Evolutionary conservation across 2,797 vertebrate genomes (phyloP).

Genomic region (Macropodus opercularis): DNA sequence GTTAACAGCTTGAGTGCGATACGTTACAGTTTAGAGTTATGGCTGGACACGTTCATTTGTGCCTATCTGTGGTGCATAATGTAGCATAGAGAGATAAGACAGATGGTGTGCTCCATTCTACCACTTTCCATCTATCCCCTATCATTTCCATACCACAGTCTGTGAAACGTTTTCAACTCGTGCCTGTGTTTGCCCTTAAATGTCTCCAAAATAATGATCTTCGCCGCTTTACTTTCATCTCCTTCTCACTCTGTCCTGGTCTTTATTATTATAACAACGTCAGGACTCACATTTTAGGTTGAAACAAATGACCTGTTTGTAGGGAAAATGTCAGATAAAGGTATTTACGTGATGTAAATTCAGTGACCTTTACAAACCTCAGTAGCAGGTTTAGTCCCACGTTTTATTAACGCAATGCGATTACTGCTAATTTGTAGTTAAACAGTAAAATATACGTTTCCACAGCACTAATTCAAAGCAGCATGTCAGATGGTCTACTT

Average conservation of each 20-base stretch:
- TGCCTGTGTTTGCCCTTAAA: constrained; percentile 41
- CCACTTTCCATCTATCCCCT: constrained; percentile 34
- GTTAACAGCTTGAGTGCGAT: constrained; percentile 44
- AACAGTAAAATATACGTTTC: background rate
- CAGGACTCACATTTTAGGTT: constrained; percentile 2
- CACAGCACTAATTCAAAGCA: background rate
- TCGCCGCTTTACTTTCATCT: constrained; percentile 21
- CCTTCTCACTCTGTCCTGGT: constrained; percentile 25
- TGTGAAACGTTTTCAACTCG: constrained; percentile 25
- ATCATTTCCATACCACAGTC: constrained; percentile 33
- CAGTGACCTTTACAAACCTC: background rate
- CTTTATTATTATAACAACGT: constrained; percentile 36
- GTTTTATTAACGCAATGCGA: too few relatives aligned
- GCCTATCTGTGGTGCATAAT: constrained; percentile 42
- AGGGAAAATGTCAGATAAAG: background rate
- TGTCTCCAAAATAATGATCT: constrained; percentile 18
- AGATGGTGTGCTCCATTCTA: constrained; percentile 43
- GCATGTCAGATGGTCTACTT: background rate
- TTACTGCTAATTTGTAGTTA: too few relatives aligned
- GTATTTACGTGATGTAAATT: background rate
- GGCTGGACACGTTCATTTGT: constrained; percentile 31
- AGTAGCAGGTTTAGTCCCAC: background rate
- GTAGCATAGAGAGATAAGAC: constrained; percentile 44
- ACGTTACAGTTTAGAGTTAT: constrained; percentile 48
- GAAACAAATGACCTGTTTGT: constrained; percentile 2